Evolutionary conservation across 2,113 vertebrate species (phyloP).

Genomic region (Ptychochromis oligacanthus): DNA sequence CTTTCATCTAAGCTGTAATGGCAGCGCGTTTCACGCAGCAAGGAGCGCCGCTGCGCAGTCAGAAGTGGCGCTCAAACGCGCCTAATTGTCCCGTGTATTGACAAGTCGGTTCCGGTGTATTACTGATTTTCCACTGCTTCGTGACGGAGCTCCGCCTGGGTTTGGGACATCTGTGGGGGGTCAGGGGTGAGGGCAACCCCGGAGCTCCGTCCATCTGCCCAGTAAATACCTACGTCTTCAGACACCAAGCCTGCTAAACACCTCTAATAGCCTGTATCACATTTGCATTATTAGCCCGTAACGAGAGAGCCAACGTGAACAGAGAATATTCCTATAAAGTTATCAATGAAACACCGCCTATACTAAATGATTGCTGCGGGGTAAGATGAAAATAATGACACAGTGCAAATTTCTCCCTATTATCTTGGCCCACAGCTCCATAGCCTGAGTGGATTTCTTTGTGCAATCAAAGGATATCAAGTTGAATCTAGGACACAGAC

Average conservation of each 20-base stretch:
- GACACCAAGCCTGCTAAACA: conserved; percentile 62
- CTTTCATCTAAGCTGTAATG: conserved; percentile 84
- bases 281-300: conserved; percentile 63
- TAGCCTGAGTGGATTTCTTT: conserved; percentile 34
- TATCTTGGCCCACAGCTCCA: conserved; percentile 47
- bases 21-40: conserved; percentile 81
- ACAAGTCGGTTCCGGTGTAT: conserved; percentile 85
- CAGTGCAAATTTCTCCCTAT: conserved; percentile 52
- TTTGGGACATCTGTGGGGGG: conserved; percentile 89
- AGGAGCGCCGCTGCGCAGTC: conserved; percentile 79
- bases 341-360: conserved; percentile 55
- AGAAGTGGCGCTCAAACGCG: conserved; percentile 85
- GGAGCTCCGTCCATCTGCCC: conserved; percentile 90
- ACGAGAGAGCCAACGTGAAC: conserved; percentile 41
- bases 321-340: conserved; percentile 35
- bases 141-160: conserved; percentile 70
- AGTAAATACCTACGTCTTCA: conserved; percentile 72
- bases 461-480: conserved; percentile 66
- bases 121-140: conserved; percentile 84
- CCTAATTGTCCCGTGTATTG: conserved; percentile 85
- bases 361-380: conserved; percentile 44
- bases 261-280: conserved; percentile 58
- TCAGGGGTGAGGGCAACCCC: conserved; percentile 80
- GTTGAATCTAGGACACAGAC: conserved; percentile 70
- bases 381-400: conserved; percentile 64